phyloP scores from a whole-genome alignment of 2,113 vertebrate species.

The Lynx canadensis region DNA sequence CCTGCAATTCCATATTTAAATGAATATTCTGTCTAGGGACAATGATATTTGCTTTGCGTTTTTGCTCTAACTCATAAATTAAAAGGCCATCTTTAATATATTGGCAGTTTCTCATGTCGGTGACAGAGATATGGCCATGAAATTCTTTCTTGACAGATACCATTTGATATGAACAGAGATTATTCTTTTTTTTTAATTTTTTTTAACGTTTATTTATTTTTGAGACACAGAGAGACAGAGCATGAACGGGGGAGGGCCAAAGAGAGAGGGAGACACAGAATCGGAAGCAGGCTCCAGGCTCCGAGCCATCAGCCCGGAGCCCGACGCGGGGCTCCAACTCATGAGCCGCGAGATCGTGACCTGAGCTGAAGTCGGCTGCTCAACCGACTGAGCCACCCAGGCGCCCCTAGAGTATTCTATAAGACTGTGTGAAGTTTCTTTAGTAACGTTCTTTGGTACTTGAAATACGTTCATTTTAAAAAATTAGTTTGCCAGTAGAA shows the following conservation, averaged over 20 bases:
- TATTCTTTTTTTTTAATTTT: too few species aligned
- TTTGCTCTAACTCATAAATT: neutral
- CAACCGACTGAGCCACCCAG: too few species aligned
- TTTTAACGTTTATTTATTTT: too few species aligned
- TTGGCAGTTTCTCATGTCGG: neutral
- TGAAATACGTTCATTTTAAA: neutral
- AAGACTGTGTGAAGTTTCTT: neutral
- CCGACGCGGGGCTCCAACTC: too few species aligned
- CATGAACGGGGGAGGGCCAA: too few species aligned
- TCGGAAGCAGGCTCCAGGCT: too few species aligned
- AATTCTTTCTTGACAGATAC: neutral
- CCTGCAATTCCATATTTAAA: neutral
- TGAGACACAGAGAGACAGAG: too few species aligned
- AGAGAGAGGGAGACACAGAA: too few species aligned
- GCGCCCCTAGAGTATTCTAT: neutral
- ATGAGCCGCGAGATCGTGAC: too few species aligned
- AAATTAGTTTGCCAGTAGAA: neutral
- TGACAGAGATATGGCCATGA: neutral
- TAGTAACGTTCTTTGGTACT: neutral
- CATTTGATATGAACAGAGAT: neutral
- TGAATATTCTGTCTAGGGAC: neutral
- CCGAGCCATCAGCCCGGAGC: rapidly evolving
- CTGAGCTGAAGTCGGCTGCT: too few species aligned
- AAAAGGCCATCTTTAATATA: neutral
- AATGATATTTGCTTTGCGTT: neutral